Evolutionary conservation across 2,797 vertebrate genomes (phyloP).

Genomic region (Pteronotus mesoamericanus): DNA sequence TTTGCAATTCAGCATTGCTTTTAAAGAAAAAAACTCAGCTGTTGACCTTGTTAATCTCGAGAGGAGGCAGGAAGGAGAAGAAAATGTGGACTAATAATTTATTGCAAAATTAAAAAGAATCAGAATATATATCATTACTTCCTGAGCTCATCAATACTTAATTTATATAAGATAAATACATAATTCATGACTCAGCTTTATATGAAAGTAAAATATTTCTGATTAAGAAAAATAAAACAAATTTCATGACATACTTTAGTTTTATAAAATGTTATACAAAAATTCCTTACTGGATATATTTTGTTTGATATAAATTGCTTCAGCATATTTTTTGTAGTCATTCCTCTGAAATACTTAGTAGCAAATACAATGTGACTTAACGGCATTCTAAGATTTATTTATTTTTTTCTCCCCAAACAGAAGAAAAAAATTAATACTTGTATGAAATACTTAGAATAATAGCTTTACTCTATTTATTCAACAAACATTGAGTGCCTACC

Average conservation of each 20-base stretch:
- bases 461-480: neutral
- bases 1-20: neutral
- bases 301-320: constrained; percentile 14
- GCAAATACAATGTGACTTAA: neutral
- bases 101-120: neutral
- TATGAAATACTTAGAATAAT: neutral
- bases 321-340: neutral
- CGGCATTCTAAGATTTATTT: neutral
- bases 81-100: neutral
- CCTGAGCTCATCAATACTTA: neutral
- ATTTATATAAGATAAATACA: neutral
- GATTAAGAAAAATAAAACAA: neutral
- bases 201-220: neutral
- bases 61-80: neutral
- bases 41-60: neutral
- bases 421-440: constrained; percentile 22
- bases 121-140: neutral
- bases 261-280: neutral
- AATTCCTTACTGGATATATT: neutral
- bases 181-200: neutral
- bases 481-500: neutral
- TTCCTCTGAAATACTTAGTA: neutral
- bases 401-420: neutral
- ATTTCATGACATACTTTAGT: neutral
- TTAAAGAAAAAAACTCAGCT: neutral